These are phyloP conservation scores for Ormia ochracea DNA, from an alignment of 2,888 invertebrate genomes.

Conservation along the genomic window DNA sequence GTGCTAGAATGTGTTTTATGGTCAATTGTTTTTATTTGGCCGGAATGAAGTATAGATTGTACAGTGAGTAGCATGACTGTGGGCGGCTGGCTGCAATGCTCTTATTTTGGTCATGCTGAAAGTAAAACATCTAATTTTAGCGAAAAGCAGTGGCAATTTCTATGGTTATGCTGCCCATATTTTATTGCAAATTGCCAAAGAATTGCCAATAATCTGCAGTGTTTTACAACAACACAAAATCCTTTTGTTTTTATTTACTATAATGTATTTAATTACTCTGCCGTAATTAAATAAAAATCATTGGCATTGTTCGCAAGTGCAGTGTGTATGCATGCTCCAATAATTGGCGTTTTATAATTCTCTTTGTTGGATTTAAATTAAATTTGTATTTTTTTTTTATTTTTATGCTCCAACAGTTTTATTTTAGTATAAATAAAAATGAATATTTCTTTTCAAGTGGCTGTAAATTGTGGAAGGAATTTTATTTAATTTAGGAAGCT, in stretches of 20 bases:
- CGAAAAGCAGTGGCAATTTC: background rate
- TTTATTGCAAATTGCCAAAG: conserved; percentile 27
- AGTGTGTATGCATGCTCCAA: background rate
- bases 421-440: too few species aligned
- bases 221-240: background rate
- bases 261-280: conserved; percentile 23
- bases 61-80: background rate
- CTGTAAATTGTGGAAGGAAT: too few species aligned
- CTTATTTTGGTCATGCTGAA: background rate
- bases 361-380: background rate
- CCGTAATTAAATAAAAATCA: conserved; percentile 33
- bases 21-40: background rate
- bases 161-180: background rate
- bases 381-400: too few species aligned
- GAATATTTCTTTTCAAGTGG: too few species aligned
- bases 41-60: background rate
- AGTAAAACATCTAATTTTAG: conserved; percentile 3
- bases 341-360: background rate
- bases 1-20: conserved; percentile 20
- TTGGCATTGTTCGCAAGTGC: background rate
- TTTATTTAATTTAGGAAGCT: too few species aligned
- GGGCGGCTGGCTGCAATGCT: background rate
- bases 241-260: conserved; percentile 13
- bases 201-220: conserved; percentile 13
- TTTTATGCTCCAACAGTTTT: too few species aligned